Percentiles rank a stretch among this genome's conserved stretches.
Evolutionary conservation across 92 coral and sea anemone genomes (phyloP).

Genomic region (Palythoa heliodiscus): DNA sequence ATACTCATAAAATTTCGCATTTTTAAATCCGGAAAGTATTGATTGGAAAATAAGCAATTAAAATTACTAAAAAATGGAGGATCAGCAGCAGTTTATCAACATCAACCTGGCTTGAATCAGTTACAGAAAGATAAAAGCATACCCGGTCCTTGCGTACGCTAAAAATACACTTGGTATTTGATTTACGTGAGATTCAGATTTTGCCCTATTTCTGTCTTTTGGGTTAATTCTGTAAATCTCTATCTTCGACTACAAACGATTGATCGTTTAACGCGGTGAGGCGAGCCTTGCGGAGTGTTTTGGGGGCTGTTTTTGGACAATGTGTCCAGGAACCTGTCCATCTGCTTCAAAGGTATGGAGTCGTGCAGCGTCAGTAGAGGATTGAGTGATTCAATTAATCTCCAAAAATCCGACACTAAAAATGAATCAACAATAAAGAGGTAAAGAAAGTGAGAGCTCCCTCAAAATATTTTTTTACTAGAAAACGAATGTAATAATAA

Average conservation of each 20-base stretch:
- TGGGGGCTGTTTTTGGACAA: constrained; percentile 32
- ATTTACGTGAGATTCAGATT: not conserved
- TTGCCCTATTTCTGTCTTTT: not conserved
- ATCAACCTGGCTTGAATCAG: no score
- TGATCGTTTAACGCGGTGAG: constrained; percentile 55
- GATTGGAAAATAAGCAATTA: no score
- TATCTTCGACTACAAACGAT: constrained; percentile 30
- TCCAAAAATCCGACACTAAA: constrained; percentile 47
- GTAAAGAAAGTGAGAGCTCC: not conserved
- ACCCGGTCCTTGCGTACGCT: no score
- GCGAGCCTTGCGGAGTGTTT: constrained; percentile 77
- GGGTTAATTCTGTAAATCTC: not conserved
- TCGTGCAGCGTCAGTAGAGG: constrained; percentile 57
- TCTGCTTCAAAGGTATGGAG: constrained; percentile 50
- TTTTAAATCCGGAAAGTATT: no score
- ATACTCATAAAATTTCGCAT: no score
- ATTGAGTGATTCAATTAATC: constrained; percentile 46
- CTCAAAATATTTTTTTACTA: no score
- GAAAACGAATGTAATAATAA: no score
- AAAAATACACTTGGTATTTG: no score
- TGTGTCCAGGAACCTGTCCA: constrained; percentile 51
- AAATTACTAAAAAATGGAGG: no score
- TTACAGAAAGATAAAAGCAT: no score
- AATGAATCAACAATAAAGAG: not conserved
- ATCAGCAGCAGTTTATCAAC: no score